phyloP scores from a whole-genome alignment of 2,888 invertebrate species.

The Drosophila sordidapex region DNA sequence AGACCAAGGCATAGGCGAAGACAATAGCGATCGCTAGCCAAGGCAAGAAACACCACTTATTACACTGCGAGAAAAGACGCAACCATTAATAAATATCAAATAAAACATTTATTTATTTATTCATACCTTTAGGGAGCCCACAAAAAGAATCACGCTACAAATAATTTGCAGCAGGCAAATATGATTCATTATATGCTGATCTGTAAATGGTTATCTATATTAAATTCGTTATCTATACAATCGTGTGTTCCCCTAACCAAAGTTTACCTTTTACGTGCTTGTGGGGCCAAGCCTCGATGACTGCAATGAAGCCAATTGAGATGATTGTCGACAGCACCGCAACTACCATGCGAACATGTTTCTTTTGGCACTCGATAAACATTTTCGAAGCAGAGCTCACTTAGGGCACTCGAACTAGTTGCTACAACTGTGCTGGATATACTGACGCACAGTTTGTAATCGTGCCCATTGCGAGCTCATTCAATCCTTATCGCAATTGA shows the following conservation, averaged over 20 bases:
- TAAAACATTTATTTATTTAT: not conserved
- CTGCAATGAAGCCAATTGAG: slow-evolving; percentile 28
- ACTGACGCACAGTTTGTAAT: not conserved
- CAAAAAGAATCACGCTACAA: slow-evolving; percentile 28
- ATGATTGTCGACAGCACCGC: slow-evolving; percentile 35
- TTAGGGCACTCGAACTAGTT: not conserved
- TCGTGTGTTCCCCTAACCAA: not conserved
- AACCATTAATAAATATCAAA: not conserved
- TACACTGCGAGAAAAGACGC: slow-evolving; percentile 19
- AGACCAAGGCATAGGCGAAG: slow-evolving; percentile 46
- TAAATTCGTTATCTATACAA: slow-evolving; percentile 6
- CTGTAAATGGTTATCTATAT: slow-evolving; percentile 15
- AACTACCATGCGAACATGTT: slow-evolving; percentile 23
- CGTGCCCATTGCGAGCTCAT: not conserved
- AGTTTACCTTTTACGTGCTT: slow-evolving; percentile 22
- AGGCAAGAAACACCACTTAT: slow-evolving; percentile 50
- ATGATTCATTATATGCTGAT: slow-evolving; percentile 34
- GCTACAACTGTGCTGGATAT: slow-evolving; percentile 17
- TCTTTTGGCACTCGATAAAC: not conserved
- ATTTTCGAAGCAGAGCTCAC: slow-evolving; percentile 3
- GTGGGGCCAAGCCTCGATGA: not conserved
- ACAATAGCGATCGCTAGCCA: slow-evolving; percentile 46
- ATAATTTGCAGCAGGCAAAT: slow-evolving; percentile 51
- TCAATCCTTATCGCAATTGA: slow-evolving; percentile 19
- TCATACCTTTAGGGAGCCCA: slow-evolving; percentile 36